Base-by-base conservation (phyloP, 1,140 invertebrate genomes). In the Chionoecetes opilio region DNA sequence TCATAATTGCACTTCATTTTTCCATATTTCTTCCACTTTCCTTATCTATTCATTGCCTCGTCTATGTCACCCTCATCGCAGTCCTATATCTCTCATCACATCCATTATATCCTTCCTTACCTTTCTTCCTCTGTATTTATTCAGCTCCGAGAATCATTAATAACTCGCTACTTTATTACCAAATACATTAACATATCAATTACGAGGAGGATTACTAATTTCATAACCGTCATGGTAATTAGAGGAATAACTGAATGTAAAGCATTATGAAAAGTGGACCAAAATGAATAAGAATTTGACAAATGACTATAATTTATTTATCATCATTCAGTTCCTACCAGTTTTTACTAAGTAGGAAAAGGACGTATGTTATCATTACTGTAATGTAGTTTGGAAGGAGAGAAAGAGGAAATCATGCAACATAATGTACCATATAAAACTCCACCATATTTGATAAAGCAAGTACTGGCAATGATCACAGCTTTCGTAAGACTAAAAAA, bases 91-190 rank as follows among this genome's bases (percentile, higher is more conserved):
- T 26, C 8, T 84, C 82, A 5, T 84, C 82, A 5, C n/a, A 9
- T 26, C 31, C 82, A 5, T 84, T 6, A 5, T 26, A 5, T 86
- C 84, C 32, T 35, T 38, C 32, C 26, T 32, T 86, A n/a, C 35
- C 84, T 3, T 75, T 8, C 63, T 21, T 75, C 63, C 63, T 86
- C 32, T 86, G 82, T 6, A 6, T 86, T 31, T 2, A 2, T 31
- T 32, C 14, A n/a, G 21, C 63, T 17, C 9, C 21, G 46, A 14
- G 46, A 26, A 2, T n/a, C 63, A 75, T 75, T 75, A 75, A 75
- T 75, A n/a, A 75, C 63, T 75, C 21, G 63, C n/a, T 75, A 75
- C 63, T 75, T 75, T 75, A 75, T 75, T 75, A 75, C 63, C 63
- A n/a, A 0, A 21, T 75, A 75, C 1, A 75, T 75, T 75, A 75